These are phyloP conservation scores for Parus major DNA, from an alignment of 2,113 vertebrate genomes.

Conservation along the genomic window DNA sequence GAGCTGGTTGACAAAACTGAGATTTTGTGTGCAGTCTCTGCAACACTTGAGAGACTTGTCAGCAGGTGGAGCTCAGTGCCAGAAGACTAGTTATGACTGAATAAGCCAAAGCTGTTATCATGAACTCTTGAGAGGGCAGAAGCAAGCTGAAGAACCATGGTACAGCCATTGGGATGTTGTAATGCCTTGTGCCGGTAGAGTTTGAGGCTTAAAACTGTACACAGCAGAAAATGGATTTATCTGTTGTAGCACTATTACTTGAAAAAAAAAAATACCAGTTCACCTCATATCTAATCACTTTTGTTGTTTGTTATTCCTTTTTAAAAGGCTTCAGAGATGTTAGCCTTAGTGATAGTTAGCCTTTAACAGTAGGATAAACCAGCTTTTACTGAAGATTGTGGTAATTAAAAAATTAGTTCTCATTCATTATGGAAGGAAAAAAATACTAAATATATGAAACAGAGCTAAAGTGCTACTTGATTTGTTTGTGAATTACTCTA, in stretches of 20 bases:
- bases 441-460: background rate
- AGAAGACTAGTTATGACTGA: conserved; percentile 22
- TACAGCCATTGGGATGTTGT: background rate
- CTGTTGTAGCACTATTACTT: background rate
- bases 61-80: conserved; percentile 70
- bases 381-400: background rate
- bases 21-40: background rate
- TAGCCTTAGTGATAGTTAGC: background rate
- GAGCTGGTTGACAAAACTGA: background rate
- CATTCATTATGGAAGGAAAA: background rate
- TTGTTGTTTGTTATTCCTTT: background rate
- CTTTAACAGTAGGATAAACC: background rate
- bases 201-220: background rate
- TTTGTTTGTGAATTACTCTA: background rate
- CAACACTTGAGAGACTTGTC: conserved; percentile 31
- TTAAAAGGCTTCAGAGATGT: background rate
- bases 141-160: background rate
- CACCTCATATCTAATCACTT: background rate
- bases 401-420: background rate
- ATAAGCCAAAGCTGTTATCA: background rate
- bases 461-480: background rate
- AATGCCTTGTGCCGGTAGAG: background rate
- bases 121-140: background rate
- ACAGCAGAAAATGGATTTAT: background rate
- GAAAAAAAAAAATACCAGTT: background rate